These are phyloP conservation scores for Poecilobothrus nobilitatus DNA, from an alignment of 2,888 invertebrate species.

Conservation along the genomic window DNA sequence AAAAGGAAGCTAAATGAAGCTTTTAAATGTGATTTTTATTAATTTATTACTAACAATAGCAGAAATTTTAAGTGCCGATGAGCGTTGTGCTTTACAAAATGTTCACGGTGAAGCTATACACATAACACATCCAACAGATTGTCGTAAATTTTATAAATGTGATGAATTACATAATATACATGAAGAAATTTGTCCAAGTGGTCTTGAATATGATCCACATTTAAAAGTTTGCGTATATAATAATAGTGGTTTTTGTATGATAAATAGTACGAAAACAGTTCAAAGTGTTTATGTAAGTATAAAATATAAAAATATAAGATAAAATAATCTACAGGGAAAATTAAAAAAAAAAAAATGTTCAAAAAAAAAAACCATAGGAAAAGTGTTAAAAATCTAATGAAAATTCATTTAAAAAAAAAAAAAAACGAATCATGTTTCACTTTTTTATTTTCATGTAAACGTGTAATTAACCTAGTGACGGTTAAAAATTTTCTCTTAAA, in stretches of 20 bases:
- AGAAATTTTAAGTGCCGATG: conserved; percentile 7
- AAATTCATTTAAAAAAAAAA: no score
- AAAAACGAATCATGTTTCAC: no score
- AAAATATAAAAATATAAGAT: no score
- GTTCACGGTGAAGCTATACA: conserved; percentile 8
- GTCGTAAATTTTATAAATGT: conserved; percentile 11
- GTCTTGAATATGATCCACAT: conserved; percentile 11
- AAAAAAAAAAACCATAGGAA: no score
- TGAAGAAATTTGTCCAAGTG: conserved; percentile 2
- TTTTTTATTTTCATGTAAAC: no score
- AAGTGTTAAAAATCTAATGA: no score
- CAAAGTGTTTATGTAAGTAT: conserved; percentile 5
- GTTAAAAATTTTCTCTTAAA: no score
- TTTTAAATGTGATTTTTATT: not conserved
- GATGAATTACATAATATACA: conserved; percentile 7
- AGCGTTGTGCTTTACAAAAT: not conserved
- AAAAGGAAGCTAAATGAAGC: not conserved
- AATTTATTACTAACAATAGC: conserved; percentile 5
- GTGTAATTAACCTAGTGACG: no score
- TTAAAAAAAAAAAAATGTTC: no score
- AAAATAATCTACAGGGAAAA: no score
- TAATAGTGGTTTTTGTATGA: conserved; percentile 6
- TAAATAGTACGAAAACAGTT: not conserved
- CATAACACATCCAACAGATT: conserved; percentile 8
- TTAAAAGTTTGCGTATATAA: conserved; percentile 7